phyloP scores from a whole-genome alignment of 2,797 vertebrate species.

The Bufotes viridis region DNA sequence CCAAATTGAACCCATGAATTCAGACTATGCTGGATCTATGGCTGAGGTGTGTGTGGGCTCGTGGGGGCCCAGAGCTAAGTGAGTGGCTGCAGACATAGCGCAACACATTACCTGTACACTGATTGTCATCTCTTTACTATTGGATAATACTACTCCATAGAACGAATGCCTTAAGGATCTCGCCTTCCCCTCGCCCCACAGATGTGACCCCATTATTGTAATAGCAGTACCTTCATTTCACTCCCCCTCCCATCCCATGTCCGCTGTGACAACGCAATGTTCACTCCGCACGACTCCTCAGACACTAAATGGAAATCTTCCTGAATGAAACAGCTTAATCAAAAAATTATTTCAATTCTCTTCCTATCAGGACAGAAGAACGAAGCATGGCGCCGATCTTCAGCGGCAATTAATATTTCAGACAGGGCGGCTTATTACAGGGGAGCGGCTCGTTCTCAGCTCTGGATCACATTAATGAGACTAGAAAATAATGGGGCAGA shows the following conservation, averaged over 20 bases:
- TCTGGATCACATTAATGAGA: not conserved
- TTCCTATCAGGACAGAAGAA: not conserved
- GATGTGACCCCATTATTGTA: not conserved
- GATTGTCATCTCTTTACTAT: too few relatives aligned
- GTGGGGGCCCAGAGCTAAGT: too few relatives aligned
- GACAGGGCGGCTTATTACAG: not conserved
- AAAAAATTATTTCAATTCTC: not conserved
- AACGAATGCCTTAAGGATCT: not conserved
- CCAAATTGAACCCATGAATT: too few relatives aligned
- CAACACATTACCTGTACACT: too few relatives aligned
- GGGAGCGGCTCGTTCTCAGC: not conserved
- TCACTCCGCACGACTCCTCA: not conserved
- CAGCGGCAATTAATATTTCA: constrained; percentile 7
- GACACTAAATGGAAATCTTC: not conserved
- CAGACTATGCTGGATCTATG: too few relatives aligned
- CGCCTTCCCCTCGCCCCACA: not conserved
- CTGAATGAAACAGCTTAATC: constrained; percentile 9
- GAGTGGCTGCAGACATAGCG: too few relatives aligned
- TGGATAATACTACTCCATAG: too few relatives aligned
- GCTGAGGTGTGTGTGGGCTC: too few relatives aligned
- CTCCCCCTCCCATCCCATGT: not conserved
- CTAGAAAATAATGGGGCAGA: too few relatives aligned
- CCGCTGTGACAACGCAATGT: not conserved
- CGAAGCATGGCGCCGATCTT: not conserved
- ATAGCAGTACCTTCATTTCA: not conserved